phyloP scores from a whole-genome alignment of 2,797 vertebrate species.

The Arctocebus calabarensis region DNA sequence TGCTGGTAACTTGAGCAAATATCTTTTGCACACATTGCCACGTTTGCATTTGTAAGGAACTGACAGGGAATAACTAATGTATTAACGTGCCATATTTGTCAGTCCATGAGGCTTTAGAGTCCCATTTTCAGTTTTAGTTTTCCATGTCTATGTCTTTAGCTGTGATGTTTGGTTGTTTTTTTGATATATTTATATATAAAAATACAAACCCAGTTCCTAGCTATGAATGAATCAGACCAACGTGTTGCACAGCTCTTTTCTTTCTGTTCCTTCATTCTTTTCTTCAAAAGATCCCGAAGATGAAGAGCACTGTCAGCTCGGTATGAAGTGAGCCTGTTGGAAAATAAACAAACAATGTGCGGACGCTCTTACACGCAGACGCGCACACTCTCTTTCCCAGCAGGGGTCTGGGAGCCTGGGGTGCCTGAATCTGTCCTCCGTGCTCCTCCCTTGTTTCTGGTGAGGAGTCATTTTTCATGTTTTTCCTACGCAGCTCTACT shows the following conservation, averaged over 20 bases:
- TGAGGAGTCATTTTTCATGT: conserved; percentile 78
- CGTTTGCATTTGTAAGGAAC: conserved; percentile 37
- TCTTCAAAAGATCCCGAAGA: conserved; percentile 29
- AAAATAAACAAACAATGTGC: conserved; percentile 66
- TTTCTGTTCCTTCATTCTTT: conserved; percentile 61
- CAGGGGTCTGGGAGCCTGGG: conserved; percentile 73
- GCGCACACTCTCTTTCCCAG: not conserved
- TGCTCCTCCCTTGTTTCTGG: conserved; percentile 72
- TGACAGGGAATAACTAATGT: conserved; percentile 42
- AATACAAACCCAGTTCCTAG: not conserved
- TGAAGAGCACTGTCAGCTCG: not conserved
- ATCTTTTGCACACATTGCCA: not conserved
- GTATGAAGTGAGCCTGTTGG: conserved; percentile 43
- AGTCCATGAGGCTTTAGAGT: not conserved
- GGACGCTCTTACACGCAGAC: fast-evolving
- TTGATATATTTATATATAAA: not conserved
- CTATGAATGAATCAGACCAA: conserved; percentile 31
- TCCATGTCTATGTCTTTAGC: conserved; percentile 36
- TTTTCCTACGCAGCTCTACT: conserved; percentile 75
- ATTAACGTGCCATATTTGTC: conserved; percentile 44
- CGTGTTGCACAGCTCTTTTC: conserved; percentile 40
- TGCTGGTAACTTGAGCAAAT: not conserved
- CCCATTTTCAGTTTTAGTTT: conserved; percentile 40
- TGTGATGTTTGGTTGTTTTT: conserved; percentile 46
- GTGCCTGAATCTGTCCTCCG: conserved; percentile 77